A percentile compares a stretch with the other conserved stretches of the same genome.
Evolutionary conservation across 2,888 invertebrate species (phyloP).

Genomic region (Lycaena phlaeas): DNA sequence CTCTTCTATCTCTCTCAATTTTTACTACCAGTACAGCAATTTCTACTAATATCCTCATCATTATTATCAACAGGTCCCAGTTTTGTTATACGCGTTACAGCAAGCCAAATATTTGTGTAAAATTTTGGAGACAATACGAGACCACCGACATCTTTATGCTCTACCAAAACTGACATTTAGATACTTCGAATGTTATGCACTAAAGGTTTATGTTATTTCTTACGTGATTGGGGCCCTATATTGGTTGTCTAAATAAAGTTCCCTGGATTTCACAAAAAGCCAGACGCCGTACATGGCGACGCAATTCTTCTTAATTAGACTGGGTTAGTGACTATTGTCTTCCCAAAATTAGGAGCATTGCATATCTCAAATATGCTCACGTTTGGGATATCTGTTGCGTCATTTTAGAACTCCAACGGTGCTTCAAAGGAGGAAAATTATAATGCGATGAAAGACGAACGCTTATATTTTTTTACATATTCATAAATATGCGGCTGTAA

Average conservation of each 20-base stretch:
- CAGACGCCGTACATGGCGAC: neutral
- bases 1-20: too few relatives aligned
- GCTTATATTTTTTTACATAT: too few relatives aligned
- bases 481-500: too few relatives aligned
- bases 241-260: conserved; percentile 4
- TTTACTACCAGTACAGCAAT: too few relatives aligned
- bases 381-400: neutral
- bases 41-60: too few relatives aligned
- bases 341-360: neutral
- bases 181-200: conserved; percentile 3
- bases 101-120: too few relatives aligned
- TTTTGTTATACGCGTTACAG: too few relatives aligned
- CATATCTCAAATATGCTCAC: conserved; percentile 6
- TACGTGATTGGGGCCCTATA: conserved; percentile 3
- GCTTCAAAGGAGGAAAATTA: neutral
- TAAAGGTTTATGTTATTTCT: conserved; percentile 5
- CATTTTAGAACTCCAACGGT: neutral
- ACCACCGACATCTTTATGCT: conserved; percentile 5
- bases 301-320: neutral
- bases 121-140: too few relatives aligned
- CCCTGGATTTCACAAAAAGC: conserved; percentile 1
- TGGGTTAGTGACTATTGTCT: conserved; percentile 8
- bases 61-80: too few relatives aligned
- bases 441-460: too few relatives aligned
- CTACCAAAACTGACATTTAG: conserved; percentile 3